phyloP scores from a whole-genome alignment of 2,113 vertebrate species.

The Amphiprion percula region DNA sequence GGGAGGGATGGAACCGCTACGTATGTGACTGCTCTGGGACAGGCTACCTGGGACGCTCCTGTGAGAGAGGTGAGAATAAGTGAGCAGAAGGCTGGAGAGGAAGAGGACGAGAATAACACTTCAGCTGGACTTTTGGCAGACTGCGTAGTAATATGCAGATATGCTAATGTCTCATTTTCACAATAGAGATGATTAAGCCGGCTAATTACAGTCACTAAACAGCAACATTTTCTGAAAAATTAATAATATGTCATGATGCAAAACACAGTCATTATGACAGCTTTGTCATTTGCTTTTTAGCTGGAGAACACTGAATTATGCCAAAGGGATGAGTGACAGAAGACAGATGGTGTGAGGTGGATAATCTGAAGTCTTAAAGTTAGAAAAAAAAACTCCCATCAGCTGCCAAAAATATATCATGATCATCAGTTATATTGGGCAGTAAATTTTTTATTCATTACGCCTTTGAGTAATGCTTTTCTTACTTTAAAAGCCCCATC shows the following conservation, averaged over 20 bases:
- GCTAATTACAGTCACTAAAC: slow-evolving; percentile 40
- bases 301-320: slow-evolving; percentile 52
- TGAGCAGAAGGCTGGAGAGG: background rate
- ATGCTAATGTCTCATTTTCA: slow-evolving; percentile 23
- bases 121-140: too few relatives aligned
- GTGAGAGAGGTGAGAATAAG: slow-evolving; percentile 92
- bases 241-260: slow-evolving; percentile 45
- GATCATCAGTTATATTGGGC: slow-evolving; percentile 49
- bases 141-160: background rate
- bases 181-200: slow-evolving; percentile 41
- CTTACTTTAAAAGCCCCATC: slow-evolving; percentile 29
- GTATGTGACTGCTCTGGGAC: slow-evolving; percentile 99
- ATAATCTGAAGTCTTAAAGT: slow-evolving; percentile 45
- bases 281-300: slow-evolving; percentile 57
- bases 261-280: slow-evolving; percentile 45
- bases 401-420: slow-evolving; percentile 50
- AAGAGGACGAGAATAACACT: slow-evolving; percentile 1
- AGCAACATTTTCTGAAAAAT: slow-evolving; percentile 35
- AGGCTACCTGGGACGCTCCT: slow-evolving; percentile 95
- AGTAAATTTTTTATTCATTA: slow-evolving; percentile 60
- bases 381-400: slow-evolving; percentile 59
- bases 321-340: slow-evolving; percentile 49
- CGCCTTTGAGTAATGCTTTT: slow-evolving; percentile 55
- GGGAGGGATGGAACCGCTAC: slow-evolving; percentile 99
- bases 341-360: slow-evolving; percentile 49